These are phyloP conservation scores for Poecile atricapillus DNA, from an alignment of 2,113 vertebrate genomes.

Conservation along the genomic window DNA sequence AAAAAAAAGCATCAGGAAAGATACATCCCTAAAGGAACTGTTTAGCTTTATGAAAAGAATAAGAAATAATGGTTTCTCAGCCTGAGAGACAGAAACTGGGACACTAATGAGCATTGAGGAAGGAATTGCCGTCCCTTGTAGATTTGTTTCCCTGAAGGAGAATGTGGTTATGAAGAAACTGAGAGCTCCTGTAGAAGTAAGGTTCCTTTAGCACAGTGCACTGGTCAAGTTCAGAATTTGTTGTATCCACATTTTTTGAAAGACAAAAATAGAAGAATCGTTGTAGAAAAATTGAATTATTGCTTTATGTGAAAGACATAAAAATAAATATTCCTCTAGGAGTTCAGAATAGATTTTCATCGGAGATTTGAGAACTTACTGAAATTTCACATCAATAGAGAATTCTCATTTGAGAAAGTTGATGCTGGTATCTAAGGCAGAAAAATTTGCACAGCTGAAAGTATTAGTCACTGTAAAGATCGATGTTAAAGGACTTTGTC, in stretches of 20 bases:
- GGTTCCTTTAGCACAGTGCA: background rate
- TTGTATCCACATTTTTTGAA: background rate
- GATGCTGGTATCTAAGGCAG: background rate
- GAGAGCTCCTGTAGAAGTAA: background rate
- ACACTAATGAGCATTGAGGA: rapidly evolving
- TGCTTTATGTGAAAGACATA: background rate
- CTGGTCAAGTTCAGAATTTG: background rate
- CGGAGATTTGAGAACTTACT: background rate
- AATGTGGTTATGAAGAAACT: background rate
- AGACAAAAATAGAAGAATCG: background rate
- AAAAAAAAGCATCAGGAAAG: background rate
- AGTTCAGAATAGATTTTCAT: background rate
- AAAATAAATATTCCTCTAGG: background rate
- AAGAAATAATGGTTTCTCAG: background rate
- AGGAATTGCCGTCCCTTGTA: background rate
- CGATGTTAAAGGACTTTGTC: background rate
- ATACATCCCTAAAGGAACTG: background rate
- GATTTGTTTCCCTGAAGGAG: background rate
- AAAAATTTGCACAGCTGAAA: background rate
- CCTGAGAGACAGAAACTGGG: background rate
- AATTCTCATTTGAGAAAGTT: background rate
- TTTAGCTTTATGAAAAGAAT: background rate
- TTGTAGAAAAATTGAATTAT: background rate
- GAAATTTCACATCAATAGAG: background rate
- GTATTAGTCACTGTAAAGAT: background rate